Percentiles rank a stretch among this genome's conserved stretches.
Conservation (phyloP, 2,113 vertebrate genomes). For the Festucalex cinctus region DNA sequence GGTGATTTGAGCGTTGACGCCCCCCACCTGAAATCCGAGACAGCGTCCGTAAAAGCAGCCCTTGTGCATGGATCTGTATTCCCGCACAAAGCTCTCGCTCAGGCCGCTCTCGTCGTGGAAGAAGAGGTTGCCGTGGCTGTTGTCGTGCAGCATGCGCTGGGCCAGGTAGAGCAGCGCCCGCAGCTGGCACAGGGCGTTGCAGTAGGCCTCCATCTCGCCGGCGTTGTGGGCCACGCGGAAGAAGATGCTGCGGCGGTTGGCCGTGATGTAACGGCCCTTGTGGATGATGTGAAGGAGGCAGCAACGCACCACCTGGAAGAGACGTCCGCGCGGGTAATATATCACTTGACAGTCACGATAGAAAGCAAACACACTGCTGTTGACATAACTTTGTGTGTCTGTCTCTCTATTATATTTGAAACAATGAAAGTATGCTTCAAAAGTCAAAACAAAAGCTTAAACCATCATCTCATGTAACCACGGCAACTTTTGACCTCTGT, state of each 20-base stretch:
- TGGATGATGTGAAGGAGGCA: conserved; percentile 87
- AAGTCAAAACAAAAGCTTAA: neutral
- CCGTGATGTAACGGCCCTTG: conserved; percentile 84
- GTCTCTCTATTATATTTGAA: no score
- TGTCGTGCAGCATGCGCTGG: conserved; percentile 81
- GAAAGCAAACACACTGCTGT: neutral
- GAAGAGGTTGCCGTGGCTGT: conserved; percentile 80
- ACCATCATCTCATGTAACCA: neutral
- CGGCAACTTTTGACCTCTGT: neutral
- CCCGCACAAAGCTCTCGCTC: conserved; percentile 78
- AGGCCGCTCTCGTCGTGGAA: conserved; percentile 80
- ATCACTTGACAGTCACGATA: neutral
- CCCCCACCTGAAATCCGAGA: conserved; percentile 90
- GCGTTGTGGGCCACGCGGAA: conserved; percentile 83
- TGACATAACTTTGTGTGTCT: neutral
- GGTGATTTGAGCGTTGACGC: no score
- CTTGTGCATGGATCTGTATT: conserved; percentile 87
- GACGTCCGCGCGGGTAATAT: neutral
- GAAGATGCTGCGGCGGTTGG: conserved; percentile 86
- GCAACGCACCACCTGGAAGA: conserved; percentile 76
- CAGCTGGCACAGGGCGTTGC: conserved; percentile 83
- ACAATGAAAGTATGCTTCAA: no score
- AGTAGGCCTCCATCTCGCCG: conserved; percentile 86
- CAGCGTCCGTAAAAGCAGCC: conserved; percentile 92
- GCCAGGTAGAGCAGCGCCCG: conserved; percentile 84